These are phyloP conservation scores for Callorhinus ursinus DNA, from an alignment of 2,113 vertebrate species.

Conservation along the genomic window DNA sequence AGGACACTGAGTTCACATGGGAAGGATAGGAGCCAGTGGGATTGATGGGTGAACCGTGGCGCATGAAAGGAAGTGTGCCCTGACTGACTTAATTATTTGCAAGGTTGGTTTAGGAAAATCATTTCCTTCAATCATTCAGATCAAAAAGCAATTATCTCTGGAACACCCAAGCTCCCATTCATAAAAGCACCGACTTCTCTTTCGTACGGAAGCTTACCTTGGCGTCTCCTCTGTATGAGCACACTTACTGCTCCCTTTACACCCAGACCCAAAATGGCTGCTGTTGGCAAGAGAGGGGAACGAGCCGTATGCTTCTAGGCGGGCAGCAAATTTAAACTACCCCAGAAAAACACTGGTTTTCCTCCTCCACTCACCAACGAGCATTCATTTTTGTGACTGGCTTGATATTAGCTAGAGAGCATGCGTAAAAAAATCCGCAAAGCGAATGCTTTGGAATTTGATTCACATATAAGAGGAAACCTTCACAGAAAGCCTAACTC, in stretches of 20 bases:
- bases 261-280: neutral
- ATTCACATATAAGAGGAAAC: neutral
- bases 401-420: slow-evolving; percentile 9
- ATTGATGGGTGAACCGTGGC: neutral
- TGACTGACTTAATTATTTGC: slow-evolving; percentile 63
- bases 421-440: neutral
- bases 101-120: slow-evolving; percentile 61
- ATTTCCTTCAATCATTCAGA: slow-evolving; percentile 77
- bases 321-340: neutral
- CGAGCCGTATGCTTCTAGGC: neutral
- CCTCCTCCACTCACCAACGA: neutral
- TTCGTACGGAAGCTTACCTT: neutral
- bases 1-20: neutral
- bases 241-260: neutral
- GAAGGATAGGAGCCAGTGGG: neutral
- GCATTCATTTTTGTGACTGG: slow-evolving; percentile 23
- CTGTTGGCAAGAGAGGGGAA: neutral
- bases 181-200: slow-evolving; percentile 54
- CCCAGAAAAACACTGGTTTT: neutral
- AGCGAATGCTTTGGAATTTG: slow-evolving; percentile 11
- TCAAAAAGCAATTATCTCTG: slow-evolving; percentile 66
- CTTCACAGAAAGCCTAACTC: neutral
- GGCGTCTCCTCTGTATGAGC: neutral
- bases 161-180: slow-evolving; percentile 70
- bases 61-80: slow-evolving; percentile 4